A percentile compares a stretch with the other conserved stretches of the same genome.
These are phyloP conservation scores for Hipposideros armiger DNA, from an alignment of 2,113 vertebrate species.

Conservation along the genomic window DNA sequence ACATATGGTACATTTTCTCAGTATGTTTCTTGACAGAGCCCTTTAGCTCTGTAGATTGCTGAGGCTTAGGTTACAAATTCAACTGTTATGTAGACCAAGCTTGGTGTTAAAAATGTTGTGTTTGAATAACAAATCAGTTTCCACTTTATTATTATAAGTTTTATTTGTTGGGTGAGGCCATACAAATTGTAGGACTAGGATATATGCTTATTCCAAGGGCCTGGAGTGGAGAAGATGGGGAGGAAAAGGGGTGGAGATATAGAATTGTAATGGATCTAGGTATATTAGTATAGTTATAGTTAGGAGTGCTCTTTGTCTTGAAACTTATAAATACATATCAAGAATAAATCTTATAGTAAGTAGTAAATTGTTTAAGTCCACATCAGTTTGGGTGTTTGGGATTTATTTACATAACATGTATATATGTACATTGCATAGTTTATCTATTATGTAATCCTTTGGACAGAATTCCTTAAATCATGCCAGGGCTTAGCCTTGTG, in stretches of 20 bases:
- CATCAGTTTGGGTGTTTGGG: not conserved
- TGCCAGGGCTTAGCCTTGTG: not conserved
- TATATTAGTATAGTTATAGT: not conserved
- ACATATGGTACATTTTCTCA: not conserved
- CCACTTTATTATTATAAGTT: not conserved
- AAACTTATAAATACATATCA: not conserved
- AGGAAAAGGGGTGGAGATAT: not conserved
- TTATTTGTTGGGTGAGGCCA: not conserved
- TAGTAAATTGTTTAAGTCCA: not conserved
- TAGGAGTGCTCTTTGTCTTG: not conserved
- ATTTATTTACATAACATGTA: not conserved
- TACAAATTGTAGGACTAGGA: not conserved
- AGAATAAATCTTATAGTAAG: not conserved
- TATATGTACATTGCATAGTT: not conserved
- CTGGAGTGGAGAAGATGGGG: not conserved
- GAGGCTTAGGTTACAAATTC: constrained; percentile 39
- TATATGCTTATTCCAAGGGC: not conserved
- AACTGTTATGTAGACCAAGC: not conserved
- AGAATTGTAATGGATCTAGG: not conserved
- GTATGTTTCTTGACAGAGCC: not conserved
- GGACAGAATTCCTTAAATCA: constrained; percentile 26
- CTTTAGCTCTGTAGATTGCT: not conserved
- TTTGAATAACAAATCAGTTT: not conserved
- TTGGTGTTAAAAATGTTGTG: not conserved
- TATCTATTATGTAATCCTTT: not conserved